Evolutionary conservation across 2,113 vertebrate genomes (phyloP).

Genomic region (Zapus hudsonius): DNA sequence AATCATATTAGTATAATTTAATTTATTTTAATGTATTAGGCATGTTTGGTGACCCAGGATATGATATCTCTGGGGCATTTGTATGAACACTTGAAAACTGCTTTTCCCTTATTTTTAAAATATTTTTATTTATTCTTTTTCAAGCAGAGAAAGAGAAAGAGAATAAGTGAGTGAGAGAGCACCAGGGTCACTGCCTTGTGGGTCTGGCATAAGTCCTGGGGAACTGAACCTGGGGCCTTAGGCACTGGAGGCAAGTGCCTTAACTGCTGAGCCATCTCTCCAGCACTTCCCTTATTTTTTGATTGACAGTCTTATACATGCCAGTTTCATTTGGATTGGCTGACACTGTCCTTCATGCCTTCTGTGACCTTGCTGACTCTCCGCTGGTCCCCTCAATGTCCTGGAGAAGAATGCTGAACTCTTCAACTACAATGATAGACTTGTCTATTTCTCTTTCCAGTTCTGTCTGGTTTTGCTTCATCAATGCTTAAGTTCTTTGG

Average conservation of each 20-base stretch:
- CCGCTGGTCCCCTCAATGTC: background rate
- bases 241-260: too few relatives aligned
- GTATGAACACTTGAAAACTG: background rate
- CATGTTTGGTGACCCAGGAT: background rate
- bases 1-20: background rate
- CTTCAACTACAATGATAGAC: background rate
- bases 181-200: too few relatives aligned
- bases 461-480: background rate
- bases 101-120: background rate
- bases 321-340: background rate
- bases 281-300: background rate
- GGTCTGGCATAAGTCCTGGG: too few relatives aligned
- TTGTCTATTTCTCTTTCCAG: conserved; percentile 12
- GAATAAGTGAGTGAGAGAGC: too few relatives aligned
- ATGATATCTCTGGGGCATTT: background rate
- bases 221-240: too few relatives aligned
- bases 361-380: background rate
- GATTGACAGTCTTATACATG: background rate
- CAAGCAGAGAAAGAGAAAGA: too few relatives aligned
- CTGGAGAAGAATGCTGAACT: background rate
- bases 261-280: too few relatives aligned
- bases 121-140: too few relatives aligned
- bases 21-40: background rate
- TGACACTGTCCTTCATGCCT: background rate
- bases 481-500: background rate